Evolutionary conservation across 2,888 invertebrate genomes (phyloP).

Genomic region (Acronicta leporina): DNA sequence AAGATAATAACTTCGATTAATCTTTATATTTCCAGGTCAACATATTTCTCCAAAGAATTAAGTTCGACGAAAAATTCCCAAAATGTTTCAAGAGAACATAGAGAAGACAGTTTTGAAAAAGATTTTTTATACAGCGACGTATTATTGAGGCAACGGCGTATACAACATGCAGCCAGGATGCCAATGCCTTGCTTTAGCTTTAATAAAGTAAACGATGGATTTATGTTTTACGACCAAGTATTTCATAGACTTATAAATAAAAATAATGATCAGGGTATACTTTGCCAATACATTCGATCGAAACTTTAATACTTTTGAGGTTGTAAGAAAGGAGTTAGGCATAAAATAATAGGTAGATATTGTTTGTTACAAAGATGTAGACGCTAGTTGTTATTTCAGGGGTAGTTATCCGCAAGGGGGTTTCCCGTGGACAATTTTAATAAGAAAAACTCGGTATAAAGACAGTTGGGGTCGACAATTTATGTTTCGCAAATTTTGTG

Average conservation of each 20-base stretch:
- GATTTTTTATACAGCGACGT: conserved; percentile 38
- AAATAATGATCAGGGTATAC: conserved; percentile 25
- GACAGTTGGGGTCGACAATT: no score
- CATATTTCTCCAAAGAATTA: conserved; percentile 33
- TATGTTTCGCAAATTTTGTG: no score
- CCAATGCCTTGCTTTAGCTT: conserved; percentile 11
- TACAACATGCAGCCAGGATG: conserved; percentile 6
- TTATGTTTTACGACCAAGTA: conserved; percentile 49
- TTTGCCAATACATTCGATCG: conserved; percentile 36
- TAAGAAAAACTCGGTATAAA: no score
- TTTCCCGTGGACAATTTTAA: no score
- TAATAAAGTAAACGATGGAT: conserved; percentile 45
- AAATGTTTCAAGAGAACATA: conserved; percentile 5
- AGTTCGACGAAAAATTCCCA: conserved; percentile 1
- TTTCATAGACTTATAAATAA: conserved; percentile 49
- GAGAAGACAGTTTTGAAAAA: conserved; percentile 24
- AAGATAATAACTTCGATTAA: no score
- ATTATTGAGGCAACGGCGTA: conserved; percentile 32
- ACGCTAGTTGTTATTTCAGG: no score
- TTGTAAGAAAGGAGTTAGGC: background rate
- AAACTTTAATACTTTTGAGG: conserved; percentile 33
- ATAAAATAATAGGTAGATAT: background rate
- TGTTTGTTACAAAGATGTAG: no score
- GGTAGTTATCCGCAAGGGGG: no score
- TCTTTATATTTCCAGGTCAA: conserved; percentile 25